These are phyloP conservation scores for Calephelis nemesis DNA, from an alignment of 1,140 invertebrate genomes.

Conservation along the genomic window DNA sequence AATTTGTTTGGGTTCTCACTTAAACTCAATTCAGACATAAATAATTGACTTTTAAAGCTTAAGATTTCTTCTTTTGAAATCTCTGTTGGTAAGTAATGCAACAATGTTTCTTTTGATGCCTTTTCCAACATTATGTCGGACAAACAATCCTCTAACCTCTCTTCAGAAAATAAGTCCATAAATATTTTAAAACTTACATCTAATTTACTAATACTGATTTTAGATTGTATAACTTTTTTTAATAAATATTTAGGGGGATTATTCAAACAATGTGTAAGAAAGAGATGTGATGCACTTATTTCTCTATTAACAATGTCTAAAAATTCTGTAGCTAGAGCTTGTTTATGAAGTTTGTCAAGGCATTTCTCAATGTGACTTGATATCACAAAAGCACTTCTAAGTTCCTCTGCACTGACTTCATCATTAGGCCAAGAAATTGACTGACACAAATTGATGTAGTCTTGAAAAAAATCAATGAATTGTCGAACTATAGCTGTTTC, in stretches of 20 bases:
- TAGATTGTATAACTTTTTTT: slow-evolving; percentile 61
- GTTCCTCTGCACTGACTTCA: slow-evolving; percentile 55
- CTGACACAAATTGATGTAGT: slow-evolving; percentile 71
- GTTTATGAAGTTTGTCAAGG: slow-evolving; percentile 57
- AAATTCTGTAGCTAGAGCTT: slow-evolving; percentile 46
- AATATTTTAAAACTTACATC: slow-evolving; percentile 53
- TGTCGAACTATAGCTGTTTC: slow-evolving; percentile 47
- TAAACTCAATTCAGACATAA: slow-evolving; percentile 51
- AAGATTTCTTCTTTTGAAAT: slow-evolving; percentile 44
- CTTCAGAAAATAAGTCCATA: slow-evolving; percentile 51
- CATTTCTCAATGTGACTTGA: slow-evolving; percentile 74
- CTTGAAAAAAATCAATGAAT: slow-evolving; percentile 71
- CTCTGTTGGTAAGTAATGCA: slow-evolving; percentile 45
- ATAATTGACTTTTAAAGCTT: slow-evolving; percentile 54
- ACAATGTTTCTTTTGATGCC: slow-evolving; percentile 61
- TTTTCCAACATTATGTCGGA: slow-evolving; percentile 67
- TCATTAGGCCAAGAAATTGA: slow-evolving; percentile 66
- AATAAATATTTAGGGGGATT: slow-evolving; percentile 61
- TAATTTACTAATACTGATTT: slow-evolving; percentile 40
- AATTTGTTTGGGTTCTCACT: slow-evolving; percentile 34
- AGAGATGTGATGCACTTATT: slow-evolving; percentile 32
- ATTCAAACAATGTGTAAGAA: slow-evolving; percentile 51
- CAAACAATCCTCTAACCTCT: slow-evolving; percentile 64
- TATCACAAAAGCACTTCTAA: slow-evolving; percentile 74
- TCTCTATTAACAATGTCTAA: slow-evolving; percentile 39